phyloP scores from a whole-genome alignment of 2,113 vertebrate species.

The Scomber japonicus region DNA sequence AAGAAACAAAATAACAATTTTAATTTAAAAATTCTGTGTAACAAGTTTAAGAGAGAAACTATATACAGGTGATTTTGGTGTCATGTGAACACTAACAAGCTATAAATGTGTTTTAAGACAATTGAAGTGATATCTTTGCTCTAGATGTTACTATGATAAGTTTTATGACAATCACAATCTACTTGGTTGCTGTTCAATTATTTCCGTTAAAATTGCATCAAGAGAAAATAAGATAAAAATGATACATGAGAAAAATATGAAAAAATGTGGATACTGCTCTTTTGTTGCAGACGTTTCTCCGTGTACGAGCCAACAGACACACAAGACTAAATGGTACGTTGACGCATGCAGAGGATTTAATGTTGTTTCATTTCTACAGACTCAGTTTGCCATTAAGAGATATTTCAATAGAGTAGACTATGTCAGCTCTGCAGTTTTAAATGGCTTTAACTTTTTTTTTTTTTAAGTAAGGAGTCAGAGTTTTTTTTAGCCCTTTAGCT shows the following conservation, averaged over 20 bases:
- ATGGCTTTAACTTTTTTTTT: not conserved
- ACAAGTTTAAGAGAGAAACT: no score
- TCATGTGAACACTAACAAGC: no score
- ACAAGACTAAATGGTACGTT: constrained; percentile 84
- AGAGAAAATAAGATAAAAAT: not conserved
- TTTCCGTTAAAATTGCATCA: not conserved
- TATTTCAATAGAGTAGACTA: constrained; percentile 6
- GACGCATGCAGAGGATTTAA: not conserved
- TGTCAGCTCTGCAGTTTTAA: constrained; percentile 18
- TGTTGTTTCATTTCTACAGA: constrained; percentile 46
- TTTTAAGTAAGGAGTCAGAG: not conserved
- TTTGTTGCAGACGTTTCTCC: constrained; percentile 90
- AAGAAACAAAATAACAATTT: not conserved
- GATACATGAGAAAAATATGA: not conserved
- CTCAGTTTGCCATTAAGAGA: constrained; percentile 17
- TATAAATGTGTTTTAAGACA: no score
- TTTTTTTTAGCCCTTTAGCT: constrained; percentile 3
- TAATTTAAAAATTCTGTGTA: no score
- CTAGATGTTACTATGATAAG: no score
- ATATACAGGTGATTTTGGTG: no score
- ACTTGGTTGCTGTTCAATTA: not conserved
- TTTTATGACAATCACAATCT: no score
- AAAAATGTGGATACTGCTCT: not conserved
- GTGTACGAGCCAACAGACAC: constrained; percentile 96
- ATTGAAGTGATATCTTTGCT: no score